Percentiles rank a stretch among this genome's conserved stretches.
Evolutionary conservation across 1,140 invertebrate species (phyloP).

Genomic region (Diorhabda elongata): DNA sequence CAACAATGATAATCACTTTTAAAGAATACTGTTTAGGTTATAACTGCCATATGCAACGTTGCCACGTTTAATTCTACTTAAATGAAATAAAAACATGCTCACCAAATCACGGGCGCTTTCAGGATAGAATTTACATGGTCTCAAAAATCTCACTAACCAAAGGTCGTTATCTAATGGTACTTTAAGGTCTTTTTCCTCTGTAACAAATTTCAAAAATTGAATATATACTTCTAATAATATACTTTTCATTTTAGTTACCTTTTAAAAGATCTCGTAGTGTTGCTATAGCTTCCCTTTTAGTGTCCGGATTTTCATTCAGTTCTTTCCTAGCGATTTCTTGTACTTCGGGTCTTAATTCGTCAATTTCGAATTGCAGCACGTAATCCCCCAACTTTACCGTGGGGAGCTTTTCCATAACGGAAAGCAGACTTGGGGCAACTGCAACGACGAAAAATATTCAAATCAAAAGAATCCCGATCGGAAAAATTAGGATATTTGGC

Average conservation of each 20-base stretch:
- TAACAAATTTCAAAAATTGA: constrained; percentile 31
- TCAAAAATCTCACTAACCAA: constrained; percentile 70
- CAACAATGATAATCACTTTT: no score
- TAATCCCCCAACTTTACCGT: constrained; percentile 64
- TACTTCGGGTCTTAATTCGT: constrained; percentile 55
- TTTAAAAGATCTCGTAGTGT: constrained; percentile 62
- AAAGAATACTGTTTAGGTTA: no score
- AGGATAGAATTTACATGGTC: constrained; percentile 77
- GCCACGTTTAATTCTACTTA: no score
- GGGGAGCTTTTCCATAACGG: constrained; percentile 61
- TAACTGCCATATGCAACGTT: no score
- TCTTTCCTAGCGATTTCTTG: constrained; percentile 69
- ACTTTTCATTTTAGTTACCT: constrained; percentile 52
- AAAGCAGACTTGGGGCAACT: constrained; percentile 65
- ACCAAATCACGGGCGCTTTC: constrained; percentile 70
- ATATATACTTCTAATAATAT: not conserved
- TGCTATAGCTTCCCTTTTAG: constrained; percentile 57
- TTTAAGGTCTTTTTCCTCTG: constrained; percentile 67
- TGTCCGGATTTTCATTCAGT: constrained; percentile 66
- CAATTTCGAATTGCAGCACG: constrained; percentile 64
- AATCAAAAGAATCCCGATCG: no score
- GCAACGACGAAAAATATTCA: constrained; percentile 34
- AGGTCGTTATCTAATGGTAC: constrained; percentile 66
- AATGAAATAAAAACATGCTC: constrained; percentile 34
- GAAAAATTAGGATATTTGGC: no score